A percentile compares a stretch with the other conserved stretches of the same genome.
Conservation (phyloP, 1,140 invertebrate species). For the Ceratitis capitata region DNA sequence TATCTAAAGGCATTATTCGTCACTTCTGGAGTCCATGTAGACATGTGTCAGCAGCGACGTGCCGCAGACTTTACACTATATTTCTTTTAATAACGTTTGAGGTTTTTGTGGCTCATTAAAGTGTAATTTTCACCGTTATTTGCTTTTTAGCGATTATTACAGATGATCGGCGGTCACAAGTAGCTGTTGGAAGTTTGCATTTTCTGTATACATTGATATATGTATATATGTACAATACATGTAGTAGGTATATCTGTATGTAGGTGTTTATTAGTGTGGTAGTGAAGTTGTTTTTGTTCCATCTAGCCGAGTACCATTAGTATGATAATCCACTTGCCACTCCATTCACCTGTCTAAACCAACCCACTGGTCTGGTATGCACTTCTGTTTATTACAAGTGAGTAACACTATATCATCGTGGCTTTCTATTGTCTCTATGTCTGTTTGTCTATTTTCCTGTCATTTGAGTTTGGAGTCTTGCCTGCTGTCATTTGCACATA, state of each 20-base stretch:
- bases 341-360: background rate
- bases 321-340: background rate
- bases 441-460: background rate
- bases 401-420: background rate
- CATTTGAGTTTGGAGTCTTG: background rate
- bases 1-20: background rate
- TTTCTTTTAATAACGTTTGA: background rate
- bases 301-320: background rate
- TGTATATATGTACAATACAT: background rate
- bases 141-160: background rate
- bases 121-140: background rate
- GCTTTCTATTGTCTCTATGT: background rate
- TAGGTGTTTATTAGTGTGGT: background rate
- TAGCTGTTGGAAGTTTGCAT: background rate
- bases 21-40: background rate
- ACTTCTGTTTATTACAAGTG: no score
- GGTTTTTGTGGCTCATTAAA: constrained; percentile 19
- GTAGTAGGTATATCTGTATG: background rate
- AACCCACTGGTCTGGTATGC: background rate
- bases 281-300: background rate
- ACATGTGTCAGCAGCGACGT: background rate
- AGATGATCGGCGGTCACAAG: background rate
- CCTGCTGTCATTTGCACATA: background rate
- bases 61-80: background rate
- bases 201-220: background rate